Evolutionary conservation across 2,113 vertebrate species (phyloP).

Genomic region (Balaenoptera acutorostrata): DNA sequence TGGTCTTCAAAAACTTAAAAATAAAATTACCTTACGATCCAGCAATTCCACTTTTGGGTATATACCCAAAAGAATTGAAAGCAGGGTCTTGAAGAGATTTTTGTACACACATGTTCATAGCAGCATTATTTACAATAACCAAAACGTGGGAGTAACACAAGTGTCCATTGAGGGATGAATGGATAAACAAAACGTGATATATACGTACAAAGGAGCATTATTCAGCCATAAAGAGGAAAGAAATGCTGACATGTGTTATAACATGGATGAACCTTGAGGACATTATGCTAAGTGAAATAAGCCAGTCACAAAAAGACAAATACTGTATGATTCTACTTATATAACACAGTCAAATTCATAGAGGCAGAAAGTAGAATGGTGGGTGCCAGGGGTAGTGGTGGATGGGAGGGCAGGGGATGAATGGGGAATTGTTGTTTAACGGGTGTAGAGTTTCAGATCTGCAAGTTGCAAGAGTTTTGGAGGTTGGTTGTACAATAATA

Average conservation of each 20-base stretch:
- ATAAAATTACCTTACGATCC: not conserved
- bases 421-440: not conserved
- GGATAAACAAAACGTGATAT: not conserved
- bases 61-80: not conserved
- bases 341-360: not conserved
- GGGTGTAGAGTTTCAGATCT: not conserved
- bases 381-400: not conserved
- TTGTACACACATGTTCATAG: not conserved
- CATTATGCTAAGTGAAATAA: not conserved
- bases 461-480: not conserved
- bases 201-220: not conserved
- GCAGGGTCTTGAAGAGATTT: not conserved
- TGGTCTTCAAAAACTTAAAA: not conserved
- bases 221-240: not conserved
- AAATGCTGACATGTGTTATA: not conserved
- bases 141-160: not conserved
- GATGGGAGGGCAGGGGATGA: not conserved
- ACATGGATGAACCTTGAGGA: not conserved
- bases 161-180: not conserved
- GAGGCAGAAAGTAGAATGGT: not conserved
- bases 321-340: not conserved
- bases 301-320: not conserved
- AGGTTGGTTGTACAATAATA: not conserved
- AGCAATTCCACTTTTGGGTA: not conserved
- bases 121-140: not conserved